Percentiles rank a stretch among this genome's conserved stretches.
Evolutionary conservation across 1,140 invertebrate species (phyloP).

Genomic region (Aphelenchoides besseyi): DNA sequence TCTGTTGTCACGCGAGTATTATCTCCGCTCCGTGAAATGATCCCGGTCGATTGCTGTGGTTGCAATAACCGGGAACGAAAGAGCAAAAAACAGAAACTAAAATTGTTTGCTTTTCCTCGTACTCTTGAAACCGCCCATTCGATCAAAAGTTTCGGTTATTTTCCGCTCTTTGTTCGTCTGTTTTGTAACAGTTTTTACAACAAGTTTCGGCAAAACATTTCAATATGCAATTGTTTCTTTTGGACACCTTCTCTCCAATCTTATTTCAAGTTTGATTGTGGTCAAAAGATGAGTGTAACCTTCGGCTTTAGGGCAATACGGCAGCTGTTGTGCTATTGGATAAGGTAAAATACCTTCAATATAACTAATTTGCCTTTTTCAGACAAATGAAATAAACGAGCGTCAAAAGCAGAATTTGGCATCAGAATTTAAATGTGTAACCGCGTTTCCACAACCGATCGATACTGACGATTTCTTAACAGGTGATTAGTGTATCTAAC

Average conservation of each 20-base stretch:
- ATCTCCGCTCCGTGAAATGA: not conserved
- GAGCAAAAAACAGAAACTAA: not conserved
- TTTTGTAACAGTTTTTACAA: too few relatives aligned
- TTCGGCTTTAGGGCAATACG: not conserved
- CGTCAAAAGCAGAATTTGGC: not conserved
- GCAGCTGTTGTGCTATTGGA: not conserved
- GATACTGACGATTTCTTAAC: slow-evolving; percentile 2
- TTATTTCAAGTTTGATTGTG: not conserved
- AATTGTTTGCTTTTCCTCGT: slow-evolving; percentile 1
- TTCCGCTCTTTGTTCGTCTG: too few relatives aligned
- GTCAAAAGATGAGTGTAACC: not conserved
- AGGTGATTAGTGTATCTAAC: too few relatives aligned
- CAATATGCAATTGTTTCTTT: not conserved
- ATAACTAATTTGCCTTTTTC: not conserved
- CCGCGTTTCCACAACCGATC: not conserved
- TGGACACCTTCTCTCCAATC: not conserved
- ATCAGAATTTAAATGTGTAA: not conserved
- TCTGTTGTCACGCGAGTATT: too few relatives aligned
- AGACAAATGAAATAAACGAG: not conserved
- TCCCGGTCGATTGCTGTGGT: not conserved
- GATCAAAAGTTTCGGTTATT: too few relatives aligned
- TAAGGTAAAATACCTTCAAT: not conserved
- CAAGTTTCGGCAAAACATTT: too few relatives aligned
- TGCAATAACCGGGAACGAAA: not conserved
- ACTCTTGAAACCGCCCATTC: too few relatives aligned